Base-by-base conservation (phyloP, 2,888 invertebrate genomes). In the Phoronis australis region DNA sequence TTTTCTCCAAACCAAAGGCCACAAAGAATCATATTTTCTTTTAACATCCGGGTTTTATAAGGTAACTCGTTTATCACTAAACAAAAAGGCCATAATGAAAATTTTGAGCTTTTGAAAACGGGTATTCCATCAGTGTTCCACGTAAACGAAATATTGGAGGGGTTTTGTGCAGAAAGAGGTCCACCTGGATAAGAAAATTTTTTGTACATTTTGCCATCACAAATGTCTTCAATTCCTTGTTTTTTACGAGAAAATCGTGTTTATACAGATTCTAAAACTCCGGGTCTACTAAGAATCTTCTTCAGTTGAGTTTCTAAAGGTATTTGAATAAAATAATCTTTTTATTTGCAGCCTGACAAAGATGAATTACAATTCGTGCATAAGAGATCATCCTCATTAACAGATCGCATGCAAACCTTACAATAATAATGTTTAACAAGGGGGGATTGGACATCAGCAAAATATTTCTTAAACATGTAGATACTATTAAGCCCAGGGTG, bases 41-140 rank as follows among this genome's bases (percentile, higher is more conserved):
- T 37, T 27, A 21, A n/a, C 20, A 35, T 45, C 39, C 52, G 39
- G 18, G 26, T 22, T 43, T 45, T 52, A 24, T 37, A 48, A 9
- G 50, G 43, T 2, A 52, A 24, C 39, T 52, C 42, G 45, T 55
- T 55, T 2, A 55, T 45, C 1, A 35, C 27, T 1, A 55, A 20
- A 31, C 42, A 55, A 37, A 55, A 15, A 15, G 50, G 52, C 52
- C 55, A 52, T 15, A 52, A 24, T 2, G 52, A 55, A 18, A 52
- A 27, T 43, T 55, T 55, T 23, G 50, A 50, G 23, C 48, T 45
- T 37, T 55, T 55, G 22, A 52, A 55, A n/a, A 49, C 20, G 20
- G 51, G 39, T 21, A 50, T 45, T 2, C 52, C 52, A 55, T 55
- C 55, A 38, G 50, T 55, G 31, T 54, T 54, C 40, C 24, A 31